These are phyloP conservation scores for Phrynosoma platyrhinos DNA, from an alignment of 2,113 vertebrate species.

Conservation along the genomic window DNA sequence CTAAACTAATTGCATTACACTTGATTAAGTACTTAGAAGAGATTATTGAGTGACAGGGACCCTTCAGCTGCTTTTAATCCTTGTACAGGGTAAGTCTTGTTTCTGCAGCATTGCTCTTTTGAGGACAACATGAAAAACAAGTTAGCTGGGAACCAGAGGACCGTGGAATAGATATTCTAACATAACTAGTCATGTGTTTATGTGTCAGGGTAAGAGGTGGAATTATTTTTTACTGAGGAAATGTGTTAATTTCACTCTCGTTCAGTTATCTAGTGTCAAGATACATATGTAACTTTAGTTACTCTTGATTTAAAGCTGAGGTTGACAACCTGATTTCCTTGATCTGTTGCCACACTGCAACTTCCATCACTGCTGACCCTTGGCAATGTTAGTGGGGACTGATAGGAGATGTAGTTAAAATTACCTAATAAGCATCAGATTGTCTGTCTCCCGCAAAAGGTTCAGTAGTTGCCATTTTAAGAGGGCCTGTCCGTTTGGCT, in stretches of 20 bases:
- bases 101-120: conserved; percentile 43
- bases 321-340: no score
- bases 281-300: not conserved
- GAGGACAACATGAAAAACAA: conserved; percentile 41
- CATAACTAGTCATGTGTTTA: no score
- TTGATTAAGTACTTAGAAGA: conserved; percentile 59
- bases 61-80: conserved; percentile 63
- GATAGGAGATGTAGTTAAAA: no score
- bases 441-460: no score
- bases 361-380: no score
- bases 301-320: not conserved
- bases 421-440: no score
- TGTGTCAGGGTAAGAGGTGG: not conserved
- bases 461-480: not conserved
- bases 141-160: conserved; percentile 33
- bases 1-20: conserved; percentile 66
- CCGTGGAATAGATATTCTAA: not conserved
- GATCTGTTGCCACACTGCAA: no score
- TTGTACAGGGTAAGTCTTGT: conserved; percentile 36
- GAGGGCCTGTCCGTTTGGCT: not conserved
- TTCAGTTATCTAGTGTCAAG: not conserved
- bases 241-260: not conserved
- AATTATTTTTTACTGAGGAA: not conserved
- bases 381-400: no score
- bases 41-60: conserved; percentile 62